Percentiles rank a stretch among this genome's conserved stretches.
Evolutionary conservation across 23 tunicate species (phyloP).

Genomic region (Ciona savignyi): DNA sequence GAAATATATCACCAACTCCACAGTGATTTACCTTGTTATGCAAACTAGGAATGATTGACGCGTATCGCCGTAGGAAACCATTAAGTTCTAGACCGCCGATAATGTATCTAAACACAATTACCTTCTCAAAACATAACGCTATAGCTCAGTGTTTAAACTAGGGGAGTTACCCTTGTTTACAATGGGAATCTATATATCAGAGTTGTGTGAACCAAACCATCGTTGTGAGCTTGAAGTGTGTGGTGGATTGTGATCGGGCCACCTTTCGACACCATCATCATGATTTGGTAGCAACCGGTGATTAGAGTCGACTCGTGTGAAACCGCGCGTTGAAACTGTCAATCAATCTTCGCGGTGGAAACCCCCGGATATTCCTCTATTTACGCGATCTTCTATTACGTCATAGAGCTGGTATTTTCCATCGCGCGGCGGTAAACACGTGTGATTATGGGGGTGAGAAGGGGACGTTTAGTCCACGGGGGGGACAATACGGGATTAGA

Average conservation of each 20-base stretch:
- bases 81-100: not conserved
- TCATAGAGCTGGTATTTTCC: not conserved
- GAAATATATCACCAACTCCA: not conserved
- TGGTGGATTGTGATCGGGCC: no score
- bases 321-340: no score
- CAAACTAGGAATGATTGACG: not conserved
- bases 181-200: no score
- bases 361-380: not conserved
- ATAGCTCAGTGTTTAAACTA: not conserved
- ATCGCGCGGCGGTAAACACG: not conserved
- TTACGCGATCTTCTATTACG: not conserved
- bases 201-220: no score
- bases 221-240: no score
- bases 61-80: conserved; percentile 1
- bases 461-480: not conserved
- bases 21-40: not conserved
- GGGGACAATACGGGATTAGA: not conserved
- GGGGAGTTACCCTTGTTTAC: not conserved
- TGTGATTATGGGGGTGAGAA: not conserved
- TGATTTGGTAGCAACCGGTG: no score
- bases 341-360: not conserved
- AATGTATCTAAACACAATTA: not conserved
- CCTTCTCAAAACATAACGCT: not conserved
- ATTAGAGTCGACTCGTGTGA: no score
- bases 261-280: no score